Evolutionary conservation across 2,113 vertebrate genomes (phyloP).

Genomic region (Aramus guarauna): DNA sequence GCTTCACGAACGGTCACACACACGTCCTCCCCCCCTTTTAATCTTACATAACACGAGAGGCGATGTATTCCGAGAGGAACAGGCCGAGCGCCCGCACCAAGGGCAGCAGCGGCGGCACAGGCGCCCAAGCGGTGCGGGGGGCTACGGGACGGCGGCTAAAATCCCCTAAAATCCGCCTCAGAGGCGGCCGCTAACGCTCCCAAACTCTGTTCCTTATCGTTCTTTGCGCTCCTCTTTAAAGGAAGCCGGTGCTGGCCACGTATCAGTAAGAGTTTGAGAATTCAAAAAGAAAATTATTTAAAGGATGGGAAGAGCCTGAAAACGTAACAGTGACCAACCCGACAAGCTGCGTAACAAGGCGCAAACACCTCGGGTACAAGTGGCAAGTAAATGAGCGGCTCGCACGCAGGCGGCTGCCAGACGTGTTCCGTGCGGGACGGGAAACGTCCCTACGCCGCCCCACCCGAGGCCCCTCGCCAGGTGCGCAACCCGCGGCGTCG

Average conservation of each 20-base stretch:
- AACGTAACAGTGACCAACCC: background rate
- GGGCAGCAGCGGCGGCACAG: background rate
- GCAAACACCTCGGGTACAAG: background rate
- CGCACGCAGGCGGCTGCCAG: background rate
- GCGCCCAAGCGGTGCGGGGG: too few relatives aligned
- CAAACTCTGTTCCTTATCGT: background rate
- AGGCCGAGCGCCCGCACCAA: background rate
- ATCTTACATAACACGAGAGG: fast-evolving
- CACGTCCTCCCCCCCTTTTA: background rate
- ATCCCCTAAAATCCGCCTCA: fast-evolving
- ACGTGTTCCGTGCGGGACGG: background rate
- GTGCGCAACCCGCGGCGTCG: background rate
- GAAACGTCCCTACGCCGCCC: background rate
- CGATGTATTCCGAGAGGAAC: background rate
- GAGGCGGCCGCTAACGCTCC: background rate
- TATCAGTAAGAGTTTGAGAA: background rate
- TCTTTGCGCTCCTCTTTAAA: too few relatives aligned
- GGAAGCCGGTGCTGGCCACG: background rate
- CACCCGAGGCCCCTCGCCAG: background rate
- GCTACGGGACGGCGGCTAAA: background rate
- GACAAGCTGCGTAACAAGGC: background rate
- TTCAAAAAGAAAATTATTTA: background rate
- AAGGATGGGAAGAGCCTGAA: background rate
- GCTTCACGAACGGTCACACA: fast-evolving
- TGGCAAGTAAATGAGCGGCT: fast-evolving